A percentile compares a stretch with the other conserved stretches of the same genome.
These are phyloP conservation scores for Alosa sapidissima DNA, from an alignment of 2,797 vertebrate genomes.

Conservation along the genomic window DNA sequence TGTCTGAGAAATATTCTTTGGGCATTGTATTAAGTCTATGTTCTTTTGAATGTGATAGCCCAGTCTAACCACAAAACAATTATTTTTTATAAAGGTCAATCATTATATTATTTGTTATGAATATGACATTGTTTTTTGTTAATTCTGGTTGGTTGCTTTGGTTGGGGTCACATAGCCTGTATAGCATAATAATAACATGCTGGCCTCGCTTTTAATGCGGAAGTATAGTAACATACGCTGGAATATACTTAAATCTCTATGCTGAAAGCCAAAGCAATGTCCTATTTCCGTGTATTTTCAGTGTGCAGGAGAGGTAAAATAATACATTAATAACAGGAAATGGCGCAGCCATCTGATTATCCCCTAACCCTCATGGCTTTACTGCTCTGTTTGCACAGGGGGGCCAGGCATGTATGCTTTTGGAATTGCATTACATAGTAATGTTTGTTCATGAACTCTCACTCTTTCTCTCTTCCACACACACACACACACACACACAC, in stretches of 20 bases:
- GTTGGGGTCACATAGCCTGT: background rate
- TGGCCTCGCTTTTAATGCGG: background rate
- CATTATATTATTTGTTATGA: background rate
- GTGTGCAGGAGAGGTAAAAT: constrained; percentile 16
- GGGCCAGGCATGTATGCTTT: constrained; percentile 23
- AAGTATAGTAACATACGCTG: background rate
- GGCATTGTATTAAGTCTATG: no score
- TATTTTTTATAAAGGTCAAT: background rate
- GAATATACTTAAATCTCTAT: background rate
- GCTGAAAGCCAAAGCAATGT: background rate
- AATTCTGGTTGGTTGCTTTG: background rate
- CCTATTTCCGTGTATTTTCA: constrained; percentile 1
- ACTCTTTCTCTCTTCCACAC: background rate
- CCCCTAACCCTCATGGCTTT: constrained; percentile 18
- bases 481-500: background rate
- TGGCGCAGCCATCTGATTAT: constrained; percentile 26
- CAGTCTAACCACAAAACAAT: no score
- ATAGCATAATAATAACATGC: background rate
- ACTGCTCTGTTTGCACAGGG: constrained; percentile 21
- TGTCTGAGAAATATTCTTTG: no score
- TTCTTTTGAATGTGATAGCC: no score
- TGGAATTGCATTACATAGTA: constrained; percentile 22
- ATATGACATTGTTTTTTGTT: background rate
- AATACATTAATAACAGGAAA: constrained; percentile 26
- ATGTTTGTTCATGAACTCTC: constrained; percentile 11